Evolutionary conservation across 2,797 vertebrate genomes (phyloP).

Genomic region (Kryptolebias ocellatus): DNA sequence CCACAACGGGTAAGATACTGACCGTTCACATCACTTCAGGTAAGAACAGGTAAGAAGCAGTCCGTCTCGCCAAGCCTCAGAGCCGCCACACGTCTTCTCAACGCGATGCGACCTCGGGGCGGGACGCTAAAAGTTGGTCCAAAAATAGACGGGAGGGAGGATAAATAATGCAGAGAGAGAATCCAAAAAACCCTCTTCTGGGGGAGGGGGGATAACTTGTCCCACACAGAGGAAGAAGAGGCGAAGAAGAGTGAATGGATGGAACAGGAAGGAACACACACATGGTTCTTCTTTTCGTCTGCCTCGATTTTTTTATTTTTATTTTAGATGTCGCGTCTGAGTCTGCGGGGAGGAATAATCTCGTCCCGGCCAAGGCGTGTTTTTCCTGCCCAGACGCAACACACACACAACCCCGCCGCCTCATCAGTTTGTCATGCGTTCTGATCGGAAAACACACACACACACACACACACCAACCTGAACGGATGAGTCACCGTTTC

Average conservation of each 20-base stretch:
- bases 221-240: constrained; percentile 36
- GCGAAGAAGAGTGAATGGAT: constrained; percentile 79
- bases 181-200: constrained; percentile 70
- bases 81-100: constrained; percentile 44
- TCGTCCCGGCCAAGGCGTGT: constrained; percentile 70
- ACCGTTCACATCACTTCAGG: no score
- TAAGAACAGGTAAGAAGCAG: constrained; percentile 2
- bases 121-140: constrained; percentile 66
- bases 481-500: constrained; percentile 13
- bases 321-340: constrained; percentile 69
- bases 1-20: no score
- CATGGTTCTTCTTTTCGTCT: constrained; percentile 71
- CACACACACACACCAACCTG: constrained; percentile 20
- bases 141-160: constrained; percentile 76
- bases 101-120: constrained; percentile 54
- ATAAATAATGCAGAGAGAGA: constrained; percentile 78
- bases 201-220: constrained; percentile 62
- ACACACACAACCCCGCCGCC: constrained; percentile 55
- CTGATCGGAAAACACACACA: constrained; percentile 52
- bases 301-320: constrained; percentile 49
- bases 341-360: constrained; percentile 71
- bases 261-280: constrained; percentile 75
- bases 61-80: constrained; percentile 41
- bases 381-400: constrained; percentile 72
- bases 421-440: constrained; percentile 65